Percentiles rank a stretch among this genome's conserved stretches.
Evolutionary conservation across 2,113 vertebrate species (phyloP).

Genomic region (Naja naja): DNA sequence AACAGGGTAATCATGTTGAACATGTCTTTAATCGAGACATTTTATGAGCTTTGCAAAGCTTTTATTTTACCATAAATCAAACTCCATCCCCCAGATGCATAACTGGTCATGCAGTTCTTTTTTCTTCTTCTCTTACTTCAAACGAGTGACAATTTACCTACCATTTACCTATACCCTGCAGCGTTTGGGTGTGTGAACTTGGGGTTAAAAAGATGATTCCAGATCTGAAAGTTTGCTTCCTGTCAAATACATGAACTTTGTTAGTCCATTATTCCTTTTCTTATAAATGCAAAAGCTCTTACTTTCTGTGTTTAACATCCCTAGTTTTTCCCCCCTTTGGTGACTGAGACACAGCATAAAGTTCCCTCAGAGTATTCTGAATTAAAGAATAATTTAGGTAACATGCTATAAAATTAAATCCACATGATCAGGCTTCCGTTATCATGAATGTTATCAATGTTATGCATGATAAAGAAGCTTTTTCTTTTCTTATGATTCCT

Average conservation of each 20-base stretch:
- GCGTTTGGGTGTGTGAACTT: conserved; percentile 20
- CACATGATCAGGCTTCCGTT: conserved; percentile 68
- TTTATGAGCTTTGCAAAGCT: conserved; percentile 34
- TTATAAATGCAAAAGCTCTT: conserved; percentile 53
- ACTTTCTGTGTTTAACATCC: conserved; percentile 54
- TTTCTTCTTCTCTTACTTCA: background rate
- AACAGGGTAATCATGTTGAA: conserved; percentile 26
- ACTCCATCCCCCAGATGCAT: background rate
- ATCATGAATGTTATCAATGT: conserved; percentile 77
- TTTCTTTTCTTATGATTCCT: conserved; percentile 77
- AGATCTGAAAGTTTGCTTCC: conserved; percentile 53
- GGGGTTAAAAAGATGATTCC: conserved; percentile 23
- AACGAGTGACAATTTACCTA: background rate
- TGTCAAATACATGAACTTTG: conserved; percentile 21
- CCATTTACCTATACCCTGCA: conserved; percentile 15
- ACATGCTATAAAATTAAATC: conserved; percentile 62
- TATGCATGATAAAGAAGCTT: conserved; percentile 63
- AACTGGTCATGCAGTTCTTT: conserved; percentile 12
- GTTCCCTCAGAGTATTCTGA: conserved; percentile 55
- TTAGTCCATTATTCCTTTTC: conserved; percentile 46
- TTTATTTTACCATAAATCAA: conserved; percentile 9
- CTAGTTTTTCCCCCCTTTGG: conserved; percentile 62
- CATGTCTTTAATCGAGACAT: conserved; percentile 3
- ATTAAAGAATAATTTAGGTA: conserved; percentile 63
- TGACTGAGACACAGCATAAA: conserved; percentile 52